phyloP scores from a whole-genome alignment of 2,888 invertebrate genomes.

The Oscheius sp. region DNA sequence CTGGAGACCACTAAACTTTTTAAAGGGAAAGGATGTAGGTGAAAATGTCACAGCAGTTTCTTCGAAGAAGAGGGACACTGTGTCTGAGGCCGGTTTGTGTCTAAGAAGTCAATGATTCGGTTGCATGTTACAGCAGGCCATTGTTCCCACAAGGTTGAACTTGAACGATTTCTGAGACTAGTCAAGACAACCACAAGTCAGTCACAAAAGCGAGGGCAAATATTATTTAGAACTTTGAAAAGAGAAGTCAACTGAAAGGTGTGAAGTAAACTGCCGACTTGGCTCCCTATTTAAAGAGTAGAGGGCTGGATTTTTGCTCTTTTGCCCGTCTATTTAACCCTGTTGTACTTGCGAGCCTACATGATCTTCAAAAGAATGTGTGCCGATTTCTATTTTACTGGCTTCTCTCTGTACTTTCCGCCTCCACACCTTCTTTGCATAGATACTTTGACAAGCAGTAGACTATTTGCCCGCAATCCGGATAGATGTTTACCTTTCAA shows the following conservation, averaged over 20 bases:
- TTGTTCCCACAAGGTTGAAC: neutral
- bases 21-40: neutral
- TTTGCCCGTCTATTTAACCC: too few relatives aligned
- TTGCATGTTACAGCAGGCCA: constrained; percentile 10
- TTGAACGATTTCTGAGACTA: too few relatives aligned
- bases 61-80: neutral
- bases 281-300: too few relatives aligned
- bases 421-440: constrained; percentile 25
- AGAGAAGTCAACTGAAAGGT: neutral
- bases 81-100: constrained; percentile 15
- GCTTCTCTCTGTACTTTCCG: constrained; percentile 19
- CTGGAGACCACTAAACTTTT: neutral
- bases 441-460: constrained; percentile 21
- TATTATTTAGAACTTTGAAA: too few relatives aligned
- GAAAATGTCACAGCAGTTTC: neutral
- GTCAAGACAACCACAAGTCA: too few relatives aligned
- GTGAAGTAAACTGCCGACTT: neutral
- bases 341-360: neutral
- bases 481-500: constrained; percentile 27
- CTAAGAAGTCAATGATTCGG: neutral
- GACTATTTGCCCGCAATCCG: constrained; percentile 30
- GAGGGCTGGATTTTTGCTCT: too few relatives aligned
- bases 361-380: constrained; percentile 5
- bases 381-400: neutral
- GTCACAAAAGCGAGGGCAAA: too few relatives aligned